These are phyloP conservation scores for Himalopsyche japonica DNA, from an alignment of 2,888 invertebrate species.

Conservation along the genomic window DNA sequence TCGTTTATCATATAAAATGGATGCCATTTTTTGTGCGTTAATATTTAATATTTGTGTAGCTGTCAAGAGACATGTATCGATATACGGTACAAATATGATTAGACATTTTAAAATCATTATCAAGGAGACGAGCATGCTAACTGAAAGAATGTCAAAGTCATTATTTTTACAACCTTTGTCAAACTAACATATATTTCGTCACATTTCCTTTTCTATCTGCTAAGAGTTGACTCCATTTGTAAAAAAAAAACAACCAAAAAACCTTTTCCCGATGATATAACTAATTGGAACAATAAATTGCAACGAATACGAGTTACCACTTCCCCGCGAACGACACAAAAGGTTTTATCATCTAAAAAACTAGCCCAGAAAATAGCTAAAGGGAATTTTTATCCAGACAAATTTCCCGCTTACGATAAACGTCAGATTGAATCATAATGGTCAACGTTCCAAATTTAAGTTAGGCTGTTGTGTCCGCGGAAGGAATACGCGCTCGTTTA, in stretches of 20 bases:
- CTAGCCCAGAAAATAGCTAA: not conserved
- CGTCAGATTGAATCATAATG: slow-evolving; percentile 15
- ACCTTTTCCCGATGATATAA: slow-evolving; percentile 48
- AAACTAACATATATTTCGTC: slow-evolving; percentile 37
- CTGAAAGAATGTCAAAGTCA: not conserved
- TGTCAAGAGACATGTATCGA: not conserved
- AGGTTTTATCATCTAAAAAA: slow-evolving; percentile 23
- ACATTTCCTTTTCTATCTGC: slow-evolving; percentile 23
- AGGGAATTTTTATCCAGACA: not conserved
- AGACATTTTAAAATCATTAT: not conserved
- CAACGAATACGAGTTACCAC: slow-evolving; percentile 28
- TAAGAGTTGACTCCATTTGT: slow-evolving; percentile 16
- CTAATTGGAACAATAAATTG: slow-evolving; percentile 62
- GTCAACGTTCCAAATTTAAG: slow-evolving; percentile 1
- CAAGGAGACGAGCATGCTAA: not conserved
- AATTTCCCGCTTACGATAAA: slow-evolving; percentile 4
- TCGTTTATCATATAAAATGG: no score
- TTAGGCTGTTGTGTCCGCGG: slow-evolving; percentile 6
- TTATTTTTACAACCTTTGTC: slow-evolving; percentile 9
- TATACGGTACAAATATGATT: not conserved
- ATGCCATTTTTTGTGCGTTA: no score
- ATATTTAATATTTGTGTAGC: no score
- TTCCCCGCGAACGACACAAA: slow-evolving; percentile 28
- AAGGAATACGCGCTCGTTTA: slow-evolving; percentile 25
- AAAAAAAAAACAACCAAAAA: slow-evolving; percentile 26